A percentile compares a stretch with the other conserved stretches of the same genome.
phyloP scores from a whole-genome alignment of 1,140 invertebrate species.

The Pollicipes pollicipes region DNA sequence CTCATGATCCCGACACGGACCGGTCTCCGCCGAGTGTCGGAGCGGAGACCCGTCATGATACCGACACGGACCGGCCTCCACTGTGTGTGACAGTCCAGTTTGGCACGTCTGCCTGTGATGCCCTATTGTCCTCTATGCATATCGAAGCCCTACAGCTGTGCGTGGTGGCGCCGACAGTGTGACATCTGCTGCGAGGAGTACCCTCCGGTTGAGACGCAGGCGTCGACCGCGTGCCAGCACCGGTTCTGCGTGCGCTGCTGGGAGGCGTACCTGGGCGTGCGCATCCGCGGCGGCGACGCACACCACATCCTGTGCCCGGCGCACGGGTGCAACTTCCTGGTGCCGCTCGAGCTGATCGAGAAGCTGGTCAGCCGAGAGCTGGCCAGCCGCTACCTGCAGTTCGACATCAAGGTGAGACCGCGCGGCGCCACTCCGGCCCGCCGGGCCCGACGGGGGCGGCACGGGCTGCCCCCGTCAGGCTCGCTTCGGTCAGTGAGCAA shows the following conservation, averaged over 20 bases:
- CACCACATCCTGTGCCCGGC: conserved; percentile 49
- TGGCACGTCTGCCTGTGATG: too few species aligned
- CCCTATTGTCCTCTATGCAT: too few species aligned
- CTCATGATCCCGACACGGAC: too few species aligned
- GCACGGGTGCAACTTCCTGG: conserved; percentile 42
- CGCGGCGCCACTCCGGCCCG: too few species aligned
- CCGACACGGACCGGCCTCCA: too few species aligned
- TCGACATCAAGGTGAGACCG: conserved; percentile 51
- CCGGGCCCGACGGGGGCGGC: too few species aligned
- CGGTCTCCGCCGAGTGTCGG: too few species aligned
- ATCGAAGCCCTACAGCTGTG: too few species aligned
- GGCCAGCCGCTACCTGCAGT: conserved; percentile 45
- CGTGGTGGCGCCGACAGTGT: conserved; percentile 40
- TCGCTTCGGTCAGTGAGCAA: too few species aligned
- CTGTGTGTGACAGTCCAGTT: too few species aligned
- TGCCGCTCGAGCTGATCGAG: conserved; percentile 48
- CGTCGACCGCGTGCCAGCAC: conserved; percentile 40
- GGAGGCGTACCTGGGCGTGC: conserved; percentile 44
- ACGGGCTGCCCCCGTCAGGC: too few species aligned
- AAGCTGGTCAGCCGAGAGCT: conserved; percentile 43
- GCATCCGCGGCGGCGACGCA: conserved; percentile 47
- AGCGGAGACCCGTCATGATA: too few species aligned
- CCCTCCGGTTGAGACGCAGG: conserved; percentile 24
- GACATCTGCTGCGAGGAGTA: conserved; percentile 38
- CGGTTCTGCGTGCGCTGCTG: conserved; percentile 46